Evolutionary conservation across 2,797 vertebrate genomes (phyloP), one percentile per base, ranked within the genome.

Genomic region (Pseudochirops cupreus): DNA sequence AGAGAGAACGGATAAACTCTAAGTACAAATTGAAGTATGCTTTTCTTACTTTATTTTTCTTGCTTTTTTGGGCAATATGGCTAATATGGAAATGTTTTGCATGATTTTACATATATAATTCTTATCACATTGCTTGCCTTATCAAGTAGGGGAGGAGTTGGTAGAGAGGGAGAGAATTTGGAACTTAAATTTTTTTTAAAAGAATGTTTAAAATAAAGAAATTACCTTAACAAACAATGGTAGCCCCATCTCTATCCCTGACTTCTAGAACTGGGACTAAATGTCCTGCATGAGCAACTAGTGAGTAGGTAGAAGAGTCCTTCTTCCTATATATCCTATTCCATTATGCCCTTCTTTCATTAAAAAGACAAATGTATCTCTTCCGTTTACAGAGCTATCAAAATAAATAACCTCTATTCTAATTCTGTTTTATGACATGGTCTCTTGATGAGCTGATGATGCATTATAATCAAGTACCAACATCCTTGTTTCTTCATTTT

Each of bases 341-440:
- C n/a, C 97, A 58, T 94, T 53, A 7, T 56, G 93, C 95, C 55
- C 1, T 29, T 12, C 62, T 67, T 31, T 95, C 93, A 59, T 89
- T 82, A 94, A 95, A 90, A 74, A 91, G 95, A 52, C 16, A 3
- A 16, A 39, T 89, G 52, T 13, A 53, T 90, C 87, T 92, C 55
- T 21, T 92, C 12, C 12, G 91, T 90, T 58, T 91, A 95, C 55
- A 94, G 82, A 56, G 28, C 13, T 21, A 91, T 13, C 29, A 2
- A 55, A 91, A 87, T 50, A 46, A 26, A 87, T 24, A 50, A 50
- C 9, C 24, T 87, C 74, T 82, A 21, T 82, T 82, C 67, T 31
- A 93, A 55, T 26, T 56, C 74, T 31, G 5, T 28, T n/a, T 56
- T 39, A 10, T 3, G 39, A 90, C 91, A 94, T 46, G 9, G 55